phyloP scores from a whole-genome alignment of 2,888 invertebrate species.

The Drosophila tripunctata region DNA sequence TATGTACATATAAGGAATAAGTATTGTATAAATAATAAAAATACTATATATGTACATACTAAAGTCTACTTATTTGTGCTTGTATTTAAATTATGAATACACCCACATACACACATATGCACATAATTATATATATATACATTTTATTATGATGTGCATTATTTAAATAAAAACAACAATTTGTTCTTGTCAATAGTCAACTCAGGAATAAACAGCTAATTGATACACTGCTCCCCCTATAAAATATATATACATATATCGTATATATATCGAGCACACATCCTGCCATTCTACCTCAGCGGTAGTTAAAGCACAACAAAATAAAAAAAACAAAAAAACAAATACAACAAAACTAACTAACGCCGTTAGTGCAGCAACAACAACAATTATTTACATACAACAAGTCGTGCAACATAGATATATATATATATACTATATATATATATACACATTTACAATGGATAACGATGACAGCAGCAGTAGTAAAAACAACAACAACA shows the following conservation, averaged over 20 bases:
- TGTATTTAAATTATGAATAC: conserved; percentile 2
- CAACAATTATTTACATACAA: conserved; percentile 18
- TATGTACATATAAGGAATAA: background rate
- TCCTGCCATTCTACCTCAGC: conserved; percentile 31
- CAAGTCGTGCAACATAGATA: conserved; percentile 22
- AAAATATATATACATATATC: too few relatives aligned
- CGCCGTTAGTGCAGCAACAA: background rate
- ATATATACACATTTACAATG: conserved; percentile 35
- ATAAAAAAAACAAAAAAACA: background rate
- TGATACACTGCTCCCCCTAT: conserved; percentile 26
- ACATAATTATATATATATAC: background rate
- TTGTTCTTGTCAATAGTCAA: conserved; percentile 75
- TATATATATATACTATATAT: too few relatives aligned
- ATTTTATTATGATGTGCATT: background rate
- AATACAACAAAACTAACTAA: conserved; percentile 11
- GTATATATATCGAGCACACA: conserved; percentile 21
- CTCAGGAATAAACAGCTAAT: conserved; percentile 70
- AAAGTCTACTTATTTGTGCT: conserved; percentile 7
- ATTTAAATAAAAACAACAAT: conserved; percentile 42
- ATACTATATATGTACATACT: background rate
- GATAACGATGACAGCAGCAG: conserved; percentile 47
- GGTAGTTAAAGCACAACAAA: conserved; percentile 16
- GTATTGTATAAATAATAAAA: conserved; percentile 1
- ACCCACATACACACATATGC: background rate
- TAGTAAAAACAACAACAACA: conserved; percentile 31